Conservation (phyloP, 2,113 vertebrate species). For the Panthera uncia region DNA sequence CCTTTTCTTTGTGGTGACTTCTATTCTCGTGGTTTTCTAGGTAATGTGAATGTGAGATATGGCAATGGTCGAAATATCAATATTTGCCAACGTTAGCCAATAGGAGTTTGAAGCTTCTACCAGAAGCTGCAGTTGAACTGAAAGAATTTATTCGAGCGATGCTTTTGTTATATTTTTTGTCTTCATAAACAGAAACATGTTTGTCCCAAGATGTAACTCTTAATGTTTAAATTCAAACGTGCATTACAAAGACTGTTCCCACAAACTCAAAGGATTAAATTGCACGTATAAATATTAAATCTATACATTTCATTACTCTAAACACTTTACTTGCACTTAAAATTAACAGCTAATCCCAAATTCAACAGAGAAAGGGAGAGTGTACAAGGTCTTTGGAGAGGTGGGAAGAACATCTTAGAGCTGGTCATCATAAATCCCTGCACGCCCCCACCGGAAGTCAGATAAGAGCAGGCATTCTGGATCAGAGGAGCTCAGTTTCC, state of each 20-base stretch:
- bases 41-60: neutral
- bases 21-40: neutral
- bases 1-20: neutral
- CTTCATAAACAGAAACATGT: neutral
- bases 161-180: neutral
- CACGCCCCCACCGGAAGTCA: neutral
- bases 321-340: neutral
- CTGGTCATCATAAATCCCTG: neutral
- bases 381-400: neutral
- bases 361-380: neutral
- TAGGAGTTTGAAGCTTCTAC: neutral
- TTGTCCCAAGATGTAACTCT: neutral
- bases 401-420: neutral
- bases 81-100: neutral
- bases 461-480: neutral
- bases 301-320: neutral
- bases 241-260: neutral
- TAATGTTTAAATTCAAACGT: slow-evolving; percentile 27
- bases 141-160: neutral
- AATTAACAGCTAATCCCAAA: neutral
- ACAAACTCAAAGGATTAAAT: neutral
- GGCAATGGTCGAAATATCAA: neutral
- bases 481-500: neutral
- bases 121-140: neutral
- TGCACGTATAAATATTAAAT: neutral